phyloP scores from a whole-genome alignment of 2,113 vertebrate species.

The Onychostruthus taczanowskii region DNA sequence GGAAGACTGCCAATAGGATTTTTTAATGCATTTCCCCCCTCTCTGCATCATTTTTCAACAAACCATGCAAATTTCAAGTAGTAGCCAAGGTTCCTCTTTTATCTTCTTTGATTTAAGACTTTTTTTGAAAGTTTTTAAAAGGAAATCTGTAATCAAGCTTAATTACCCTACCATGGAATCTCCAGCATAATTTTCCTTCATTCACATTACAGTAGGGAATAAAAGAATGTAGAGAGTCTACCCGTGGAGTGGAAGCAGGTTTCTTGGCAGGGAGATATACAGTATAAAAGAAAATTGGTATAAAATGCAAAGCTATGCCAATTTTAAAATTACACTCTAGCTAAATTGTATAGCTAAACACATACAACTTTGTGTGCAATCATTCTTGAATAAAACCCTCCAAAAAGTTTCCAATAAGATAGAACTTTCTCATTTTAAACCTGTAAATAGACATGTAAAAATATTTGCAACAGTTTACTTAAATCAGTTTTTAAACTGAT shows the following conservation, averaged over 20 bases:
- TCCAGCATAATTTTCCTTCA: neutral
- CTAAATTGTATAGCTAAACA: neutral
- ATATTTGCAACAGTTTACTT: neutral
- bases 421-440: neutral
- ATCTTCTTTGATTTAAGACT: neutral
- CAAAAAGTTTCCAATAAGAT: neutral
- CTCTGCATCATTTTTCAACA: neutral
- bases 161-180: neutral
- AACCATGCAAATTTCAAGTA: neutral
- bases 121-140: neutral
- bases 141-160: conserved; percentile 11
- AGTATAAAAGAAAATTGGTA: neutral
- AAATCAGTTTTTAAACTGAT: neutral
- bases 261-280: neutral
- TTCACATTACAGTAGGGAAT: conserved; percentile 26
- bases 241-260: conserved; percentile 13
- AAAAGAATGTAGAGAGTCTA: neutral
- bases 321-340: conserved; percentile 8
- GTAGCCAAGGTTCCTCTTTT: neutral
- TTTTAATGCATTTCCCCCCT: neutral
- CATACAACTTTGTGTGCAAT: neutral
- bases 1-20: neutral
- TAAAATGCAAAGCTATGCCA: neutral
- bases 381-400: neutral
- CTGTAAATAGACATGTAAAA: neutral